Evolutionary conservation across 2,888 invertebrate genomes (phyloP).

Genomic region (Hetaerina titia): DNA sequence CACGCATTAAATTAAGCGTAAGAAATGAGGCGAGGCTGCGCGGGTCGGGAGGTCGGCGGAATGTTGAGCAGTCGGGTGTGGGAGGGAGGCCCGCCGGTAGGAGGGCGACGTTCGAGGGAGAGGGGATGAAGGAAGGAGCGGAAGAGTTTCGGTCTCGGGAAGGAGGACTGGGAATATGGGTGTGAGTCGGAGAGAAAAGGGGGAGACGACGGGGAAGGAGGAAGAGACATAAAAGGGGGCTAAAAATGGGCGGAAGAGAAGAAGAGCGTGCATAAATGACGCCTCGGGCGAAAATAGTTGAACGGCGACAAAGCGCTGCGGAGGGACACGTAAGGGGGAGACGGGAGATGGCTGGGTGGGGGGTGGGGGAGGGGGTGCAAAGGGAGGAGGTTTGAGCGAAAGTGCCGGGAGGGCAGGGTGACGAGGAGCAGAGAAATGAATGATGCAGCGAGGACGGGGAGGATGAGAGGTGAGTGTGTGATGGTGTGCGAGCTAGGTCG

Average conservation of each 20-base stretch:
- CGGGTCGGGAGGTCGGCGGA: neutral
- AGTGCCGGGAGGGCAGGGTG: neutral
- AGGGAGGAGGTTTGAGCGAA: neutral
- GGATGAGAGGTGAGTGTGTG: neutral
- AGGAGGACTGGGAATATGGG: neutral
- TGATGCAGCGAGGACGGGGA: neutral
- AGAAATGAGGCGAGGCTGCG: neutral
- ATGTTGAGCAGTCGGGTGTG: neutral
- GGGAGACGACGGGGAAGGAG: neutral
- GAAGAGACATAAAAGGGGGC: neutral
- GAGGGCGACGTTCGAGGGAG: neutral
- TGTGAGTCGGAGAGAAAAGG: neutral
- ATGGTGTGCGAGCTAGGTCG: neutral
- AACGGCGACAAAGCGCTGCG: slow-evolving; percentile 43
- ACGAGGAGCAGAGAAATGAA: neutral
- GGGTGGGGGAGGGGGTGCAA: neutral
- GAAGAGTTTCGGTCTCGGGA: neutral
- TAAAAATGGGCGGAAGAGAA: neutral
- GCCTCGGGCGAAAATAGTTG: slow-evolving; percentile 45
- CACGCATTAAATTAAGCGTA: neutral
- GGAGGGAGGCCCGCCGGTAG: neutral
- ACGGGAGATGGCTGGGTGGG: neutral
- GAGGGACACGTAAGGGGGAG: neutral
- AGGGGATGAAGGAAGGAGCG: neutral
- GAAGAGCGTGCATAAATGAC: neutral